Evolutionary conservation across 1,140 invertebrate species (phyloP).

Genomic region (Sycophaga agraensis): DNA sequence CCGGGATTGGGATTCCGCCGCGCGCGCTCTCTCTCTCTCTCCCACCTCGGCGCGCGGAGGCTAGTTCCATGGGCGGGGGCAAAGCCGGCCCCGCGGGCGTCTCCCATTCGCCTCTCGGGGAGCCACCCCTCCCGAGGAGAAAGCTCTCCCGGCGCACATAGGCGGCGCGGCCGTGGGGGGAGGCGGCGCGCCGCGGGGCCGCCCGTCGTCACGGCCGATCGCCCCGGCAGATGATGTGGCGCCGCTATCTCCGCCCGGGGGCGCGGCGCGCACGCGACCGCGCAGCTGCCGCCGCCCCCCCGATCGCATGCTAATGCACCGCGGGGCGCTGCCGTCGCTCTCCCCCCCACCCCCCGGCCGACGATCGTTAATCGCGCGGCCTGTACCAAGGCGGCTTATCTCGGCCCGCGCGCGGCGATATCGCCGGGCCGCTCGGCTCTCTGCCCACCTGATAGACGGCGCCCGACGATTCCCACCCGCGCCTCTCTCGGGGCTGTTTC

Average conservation of each 20-base stretch:
- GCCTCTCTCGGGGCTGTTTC: too few species aligned
- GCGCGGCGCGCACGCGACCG: slow-evolving; percentile 30
- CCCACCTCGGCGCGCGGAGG: background rate
- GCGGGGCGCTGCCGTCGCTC: too few species aligned
- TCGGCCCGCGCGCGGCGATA: too few species aligned
- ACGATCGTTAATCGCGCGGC: too few species aligned
- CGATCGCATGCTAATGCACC: background rate
- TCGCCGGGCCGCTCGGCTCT: too few species aligned
- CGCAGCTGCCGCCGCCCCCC: slow-evolving; percentile 11
- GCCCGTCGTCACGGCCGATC: slow-evolving; percentile 33
- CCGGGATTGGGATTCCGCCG: slow-evolving; percentile 1
- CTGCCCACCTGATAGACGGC: too few species aligned
- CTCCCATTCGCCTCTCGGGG: slow-evolving; percentile 53
- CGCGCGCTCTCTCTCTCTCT: background rate
- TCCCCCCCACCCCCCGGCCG: background rate
- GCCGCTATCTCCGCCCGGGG: too few species aligned
- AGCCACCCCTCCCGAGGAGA: slow-evolving; percentile 44
- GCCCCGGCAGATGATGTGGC: too few species aligned
- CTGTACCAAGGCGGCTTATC: too few species aligned
- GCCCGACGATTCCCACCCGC: too few species aligned
- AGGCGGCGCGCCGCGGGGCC: slow-evolving; percentile 27
- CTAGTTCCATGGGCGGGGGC: slow-evolving; percentile 51
- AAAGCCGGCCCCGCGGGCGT: slow-evolving; percentile 41
- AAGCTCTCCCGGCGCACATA: too few species aligned
- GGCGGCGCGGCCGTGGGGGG: slow-evolving; percentile 32